phyloP scores from a whole-genome alignment of 2,888 invertebrate species.

The Neoaliturus tenellus region DNA sequence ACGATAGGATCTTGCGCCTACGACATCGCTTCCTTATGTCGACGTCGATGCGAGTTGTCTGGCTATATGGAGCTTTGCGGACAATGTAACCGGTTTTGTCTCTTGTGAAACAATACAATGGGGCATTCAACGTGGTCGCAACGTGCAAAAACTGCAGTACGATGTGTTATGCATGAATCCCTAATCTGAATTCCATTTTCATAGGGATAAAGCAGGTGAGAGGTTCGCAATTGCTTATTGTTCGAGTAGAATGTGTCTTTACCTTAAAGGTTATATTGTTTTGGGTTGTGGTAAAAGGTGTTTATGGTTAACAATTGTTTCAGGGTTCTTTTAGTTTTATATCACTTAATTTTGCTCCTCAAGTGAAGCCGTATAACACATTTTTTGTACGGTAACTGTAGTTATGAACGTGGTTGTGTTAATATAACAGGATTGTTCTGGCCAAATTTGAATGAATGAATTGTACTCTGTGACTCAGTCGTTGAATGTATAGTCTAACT shows the following conservation, averaged over 20 bases:
- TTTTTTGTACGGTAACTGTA: too few species aligned
- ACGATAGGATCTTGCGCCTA: not conserved
- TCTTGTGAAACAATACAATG: slow-evolving; percentile 15
- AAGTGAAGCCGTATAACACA: too few species aligned
- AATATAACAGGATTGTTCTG: too few species aligned
- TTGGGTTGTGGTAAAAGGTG: not conserved
- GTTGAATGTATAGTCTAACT: too few species aligned
- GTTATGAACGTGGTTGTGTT: too few species aligned
- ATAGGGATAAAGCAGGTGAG: not conserved
- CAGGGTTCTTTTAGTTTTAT: too few species aligned
- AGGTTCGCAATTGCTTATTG: not conserved
- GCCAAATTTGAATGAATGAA: too few species aligned
- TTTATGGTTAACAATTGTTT: too few species aligned
- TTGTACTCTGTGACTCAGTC: too few species aligned
- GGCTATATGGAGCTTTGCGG: not conserved
- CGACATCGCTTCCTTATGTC: slow-evolving; percentile 15
- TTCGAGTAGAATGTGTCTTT: not conserved
- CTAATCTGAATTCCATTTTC: not conserved
- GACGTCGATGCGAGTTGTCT: too few species aligned
- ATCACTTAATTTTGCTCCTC: too few species aligned
- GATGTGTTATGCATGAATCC: not conserved
- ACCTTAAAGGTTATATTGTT: not conserved
- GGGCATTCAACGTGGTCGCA: not conserved
- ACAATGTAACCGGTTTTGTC: slow-evolving; percentile 24
- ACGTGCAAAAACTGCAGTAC: slow-evolving; percentile 15